Evolutionary conservation across 2,113 vertebrate genomes (phyloP).

Genomic region (Phylloscopus whistleri): DNA sequence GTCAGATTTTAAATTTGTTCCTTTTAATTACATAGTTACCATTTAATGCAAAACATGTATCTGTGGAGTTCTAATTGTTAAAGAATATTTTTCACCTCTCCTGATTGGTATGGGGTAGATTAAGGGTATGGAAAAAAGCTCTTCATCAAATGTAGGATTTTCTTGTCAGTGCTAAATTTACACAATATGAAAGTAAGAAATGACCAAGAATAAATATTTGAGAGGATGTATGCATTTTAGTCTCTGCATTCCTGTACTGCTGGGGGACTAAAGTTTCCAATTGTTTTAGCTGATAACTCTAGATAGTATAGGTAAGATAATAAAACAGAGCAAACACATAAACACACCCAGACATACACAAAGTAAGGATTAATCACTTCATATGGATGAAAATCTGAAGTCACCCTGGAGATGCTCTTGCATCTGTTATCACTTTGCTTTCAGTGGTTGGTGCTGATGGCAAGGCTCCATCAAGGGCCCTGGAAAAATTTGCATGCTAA

Average conservation of each 20-base stretch:
- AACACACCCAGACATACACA: neutral
- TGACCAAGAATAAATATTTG: neutral
- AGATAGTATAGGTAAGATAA: neutral
- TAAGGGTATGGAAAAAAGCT: neutral
- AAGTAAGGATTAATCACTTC: conserved; percentile 37
- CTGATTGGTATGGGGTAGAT: neutral
- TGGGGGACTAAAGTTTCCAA: neutral
- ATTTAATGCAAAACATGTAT: conserved; percentile 64
- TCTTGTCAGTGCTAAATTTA: neutral
- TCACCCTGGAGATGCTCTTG: conserved; percentile 35
- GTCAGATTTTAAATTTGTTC: conserved; percentile 89
- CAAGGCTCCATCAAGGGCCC: neutral
- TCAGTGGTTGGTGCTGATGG: neutral
- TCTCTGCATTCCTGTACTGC: neutral
- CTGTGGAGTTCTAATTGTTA: conserved; percentile 59
- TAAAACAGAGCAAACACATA: neutral
- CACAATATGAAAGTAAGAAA: neutral
- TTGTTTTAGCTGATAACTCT: neutral
- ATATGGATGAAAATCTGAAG: conserved; percentile 29
- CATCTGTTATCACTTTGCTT: conserved; percentile 35
- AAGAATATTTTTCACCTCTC: conserved; percentile 38
- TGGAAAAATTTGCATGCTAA: conserved; percentile 43
- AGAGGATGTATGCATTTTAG: neutral
- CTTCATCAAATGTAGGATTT: neutral
- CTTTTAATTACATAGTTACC: conserved; percentile 83